Conservation (phyloP, 2,113 vertebrate species). For the Ceyx cyanopectus region DNA sequence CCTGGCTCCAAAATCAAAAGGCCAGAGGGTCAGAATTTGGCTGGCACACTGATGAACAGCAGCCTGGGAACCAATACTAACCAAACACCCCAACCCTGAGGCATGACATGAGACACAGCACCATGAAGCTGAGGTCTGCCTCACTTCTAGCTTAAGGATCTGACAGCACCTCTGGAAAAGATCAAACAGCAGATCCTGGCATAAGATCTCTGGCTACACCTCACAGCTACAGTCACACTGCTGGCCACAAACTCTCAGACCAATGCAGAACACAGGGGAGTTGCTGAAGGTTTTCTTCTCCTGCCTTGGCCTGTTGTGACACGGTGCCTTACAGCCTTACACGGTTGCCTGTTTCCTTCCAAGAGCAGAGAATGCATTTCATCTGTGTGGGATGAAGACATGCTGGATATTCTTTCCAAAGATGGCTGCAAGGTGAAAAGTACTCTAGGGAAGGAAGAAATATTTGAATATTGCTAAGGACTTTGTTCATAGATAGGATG, state of each 20-base stretch:
- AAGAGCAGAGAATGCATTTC: background rate
- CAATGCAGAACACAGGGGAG: background rate
- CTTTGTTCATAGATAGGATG: background rate
- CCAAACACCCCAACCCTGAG: background rate
- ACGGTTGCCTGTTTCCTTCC: background rate
- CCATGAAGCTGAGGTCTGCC: background rate
- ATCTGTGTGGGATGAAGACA: slow-evolving; percentile 24
- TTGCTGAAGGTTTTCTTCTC: background rate
- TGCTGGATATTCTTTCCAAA: slow-evolving; percentile 8
- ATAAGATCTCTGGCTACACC: background rate
- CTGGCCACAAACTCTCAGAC: background rate
- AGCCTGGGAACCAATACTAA: background rate
- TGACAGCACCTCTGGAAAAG: background rate
- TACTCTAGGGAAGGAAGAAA: background rate
- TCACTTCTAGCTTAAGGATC: background rate
- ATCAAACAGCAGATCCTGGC: background rate
- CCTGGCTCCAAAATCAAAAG: background rate
- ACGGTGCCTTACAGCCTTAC: background rate
- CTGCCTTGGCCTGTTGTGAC: background rate
- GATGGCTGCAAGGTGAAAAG: background rate
- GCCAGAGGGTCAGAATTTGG: background rate
- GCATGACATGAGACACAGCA: accelerated
- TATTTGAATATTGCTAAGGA: background rate
- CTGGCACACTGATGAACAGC: background rate
- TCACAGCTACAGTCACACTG: background rate